Percentiles rank a stretch among this genome's conserved stretches.
These are phyloP conservation scores for Lycocerus yunnanus DNA, from an alignment of 2,888 invertebrate genomes.

Conservation along the genomic window DNA sequence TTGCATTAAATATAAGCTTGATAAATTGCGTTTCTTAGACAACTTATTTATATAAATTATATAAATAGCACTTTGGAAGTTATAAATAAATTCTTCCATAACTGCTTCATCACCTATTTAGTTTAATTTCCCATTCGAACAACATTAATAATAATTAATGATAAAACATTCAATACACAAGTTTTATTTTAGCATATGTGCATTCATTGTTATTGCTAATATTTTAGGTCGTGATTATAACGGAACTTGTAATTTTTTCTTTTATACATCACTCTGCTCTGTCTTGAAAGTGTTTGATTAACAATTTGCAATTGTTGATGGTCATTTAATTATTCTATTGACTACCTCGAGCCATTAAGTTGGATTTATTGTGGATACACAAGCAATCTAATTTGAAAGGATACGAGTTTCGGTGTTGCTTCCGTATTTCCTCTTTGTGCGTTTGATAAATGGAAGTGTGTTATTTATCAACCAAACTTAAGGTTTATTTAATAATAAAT, in stretches of 20 bases:
- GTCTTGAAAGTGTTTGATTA: conserved; percentile 14
- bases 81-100: neutral
- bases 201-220: neutral
- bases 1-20: neutral
- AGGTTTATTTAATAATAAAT: neutral
- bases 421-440: conserved; percentile 16
- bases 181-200: neutral
- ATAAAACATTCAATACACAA: neutral
- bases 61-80: neutral
- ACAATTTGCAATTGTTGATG: conserved; percentile 16
- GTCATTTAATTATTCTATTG: conserved; percentile 15
- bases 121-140: neutral
- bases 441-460: conserved; percentile 23
- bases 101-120: neutral
- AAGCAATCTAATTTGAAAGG: conserved; percentile 19
- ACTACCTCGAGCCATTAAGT: conserved; percentile 16
- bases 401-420: conserved; percentile 20
- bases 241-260: conserved; percentile 14
- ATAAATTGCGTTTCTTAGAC: neutral
- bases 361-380: conserved; percentile 18
- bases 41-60: neutral
- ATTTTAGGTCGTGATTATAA: conserved; percentile 9
- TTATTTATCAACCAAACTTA: conserved; percentile 8
- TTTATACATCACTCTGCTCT: conserved; percentile 10
- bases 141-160: neutral